phyloP scores from a whole-genome alignment of 2,113 vertebrate genomes.

The Barnardius zonarius region DNA sequence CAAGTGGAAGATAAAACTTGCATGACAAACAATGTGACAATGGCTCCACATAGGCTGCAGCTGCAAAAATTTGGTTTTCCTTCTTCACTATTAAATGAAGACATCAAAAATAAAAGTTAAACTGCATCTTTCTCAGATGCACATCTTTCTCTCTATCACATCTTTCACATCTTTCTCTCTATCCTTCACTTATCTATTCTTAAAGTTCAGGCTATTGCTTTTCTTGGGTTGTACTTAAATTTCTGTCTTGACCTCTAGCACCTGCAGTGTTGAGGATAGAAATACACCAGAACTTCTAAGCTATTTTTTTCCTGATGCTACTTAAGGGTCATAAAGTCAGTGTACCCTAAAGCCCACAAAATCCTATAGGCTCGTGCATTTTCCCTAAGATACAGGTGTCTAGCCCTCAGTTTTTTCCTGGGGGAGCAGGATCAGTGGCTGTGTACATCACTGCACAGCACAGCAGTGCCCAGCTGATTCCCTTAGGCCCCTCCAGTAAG shows the following conservation, averaged over 20 bases:
- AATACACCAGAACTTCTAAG: neutral
- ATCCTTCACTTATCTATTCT: neutral
- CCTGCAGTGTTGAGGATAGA: neutral
- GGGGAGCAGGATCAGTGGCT: accelerated
- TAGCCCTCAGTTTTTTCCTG: neutral
- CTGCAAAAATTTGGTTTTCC: neutral
- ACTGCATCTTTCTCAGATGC: neutral
- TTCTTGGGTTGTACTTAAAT: neutral
- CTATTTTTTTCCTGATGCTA: neutral
- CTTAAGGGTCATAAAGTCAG: neutral
- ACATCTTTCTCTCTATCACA: too few relatives aligned
- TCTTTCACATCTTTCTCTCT: neutral
- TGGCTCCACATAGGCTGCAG: neutral
- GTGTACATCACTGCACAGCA: neutral
- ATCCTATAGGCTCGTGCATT: neutral
- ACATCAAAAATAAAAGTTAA: neutral
- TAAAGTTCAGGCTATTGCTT: neutral
- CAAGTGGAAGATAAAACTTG: neutral
- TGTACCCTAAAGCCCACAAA: neutral
- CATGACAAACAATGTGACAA: neutral
- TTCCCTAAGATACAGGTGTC: neutral
- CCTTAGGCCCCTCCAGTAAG: neutral
- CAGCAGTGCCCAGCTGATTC: neutral
- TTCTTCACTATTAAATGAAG: neutral
- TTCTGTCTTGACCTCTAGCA: neutral